Percentiles rank a stretch among this genome's conserved stretches.
Conservation (phyloP, 2,113 vertebrate species). For the Datnioides undecimradiatus region DNA sequence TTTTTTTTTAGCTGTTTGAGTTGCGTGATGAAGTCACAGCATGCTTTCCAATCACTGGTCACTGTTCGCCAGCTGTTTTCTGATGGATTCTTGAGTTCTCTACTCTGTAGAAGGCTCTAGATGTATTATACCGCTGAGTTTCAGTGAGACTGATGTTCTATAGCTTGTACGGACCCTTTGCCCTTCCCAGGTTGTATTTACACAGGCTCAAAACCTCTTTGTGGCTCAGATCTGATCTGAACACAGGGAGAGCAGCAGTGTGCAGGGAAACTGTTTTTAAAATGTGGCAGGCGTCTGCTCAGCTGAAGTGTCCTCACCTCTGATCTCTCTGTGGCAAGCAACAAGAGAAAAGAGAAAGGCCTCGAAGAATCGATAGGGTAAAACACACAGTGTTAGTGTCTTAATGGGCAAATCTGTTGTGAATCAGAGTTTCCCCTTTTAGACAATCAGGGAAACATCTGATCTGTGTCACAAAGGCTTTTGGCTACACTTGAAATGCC, state of each 20-base stretch:
- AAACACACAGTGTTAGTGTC: slow-evolving; percentile 11
- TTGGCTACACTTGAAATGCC: slow-evolving; percentile 37
- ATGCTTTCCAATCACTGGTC: slow-evolving; percentile 48
- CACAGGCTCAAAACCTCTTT: slow-evolving; percentile 42
- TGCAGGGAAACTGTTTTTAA: background rate
- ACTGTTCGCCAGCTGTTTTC: slow-evolving; percentile 37
- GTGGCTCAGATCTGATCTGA: slow-evolving; percentile 58
- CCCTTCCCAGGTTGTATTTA: slow-evolving; percentile 41
- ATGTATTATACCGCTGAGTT: slow-evolving; percentile 48
- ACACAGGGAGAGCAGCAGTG: slow-evolving; percentile 9
- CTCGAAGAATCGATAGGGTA: slow-evolving; percentile 2
- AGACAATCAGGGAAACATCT: slow-evolving; percentile 53
- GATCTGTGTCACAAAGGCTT: slow-evolving; percentile 45
- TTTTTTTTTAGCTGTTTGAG: slow-evolving; percentile 42
- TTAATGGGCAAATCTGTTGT: slow-evolving; percentile 21
- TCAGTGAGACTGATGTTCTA: slow-evolving; percentile 41
- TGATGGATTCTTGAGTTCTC: slow-evolving; percentile 19
- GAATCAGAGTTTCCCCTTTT: slow-evolving; percentile 26
- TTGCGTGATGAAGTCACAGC: slow-evolving; percentile 50
- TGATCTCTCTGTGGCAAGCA: slow-evolving; percentile 27
- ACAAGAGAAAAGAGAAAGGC: slow-evolving; percentile 8
- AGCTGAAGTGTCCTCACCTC: slow-evolving; percentile 35
- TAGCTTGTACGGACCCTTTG: slow-evolving; percentile 40
- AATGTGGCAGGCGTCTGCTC: background rate
- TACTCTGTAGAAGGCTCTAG: slow-evolving; percentile 11